Evolutionary conservation across 2,113 vertebrate genomes (phyloP).

Genomic region (Ardeotis arabs): DNA sequence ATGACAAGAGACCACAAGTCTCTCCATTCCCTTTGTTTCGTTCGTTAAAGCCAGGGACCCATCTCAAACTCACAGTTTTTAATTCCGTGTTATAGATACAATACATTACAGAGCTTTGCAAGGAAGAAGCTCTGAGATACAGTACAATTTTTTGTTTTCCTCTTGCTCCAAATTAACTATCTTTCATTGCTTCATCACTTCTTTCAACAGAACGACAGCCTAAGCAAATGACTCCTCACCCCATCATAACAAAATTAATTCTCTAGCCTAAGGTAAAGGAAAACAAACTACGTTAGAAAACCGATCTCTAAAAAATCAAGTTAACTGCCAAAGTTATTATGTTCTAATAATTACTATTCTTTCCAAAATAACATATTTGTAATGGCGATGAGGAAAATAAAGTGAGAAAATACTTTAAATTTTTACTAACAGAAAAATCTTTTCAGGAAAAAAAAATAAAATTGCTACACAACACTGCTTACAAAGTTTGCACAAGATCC

Average conservation of each 20-base stretch:
- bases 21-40: not conserved
- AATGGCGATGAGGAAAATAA: not conserved
- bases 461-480: fast-evolving
- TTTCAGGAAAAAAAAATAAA: not conserved
- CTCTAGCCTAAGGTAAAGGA: not conserved
- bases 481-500: not conserved
- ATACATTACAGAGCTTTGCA: not conserved
- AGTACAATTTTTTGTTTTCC: not conserved
- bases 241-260: not conserved
- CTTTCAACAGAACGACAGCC: not conserved
- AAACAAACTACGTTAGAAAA: not conserved
- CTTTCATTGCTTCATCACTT: not conserved
- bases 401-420: not conserved
- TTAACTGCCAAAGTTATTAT: not conserved
- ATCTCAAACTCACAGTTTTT: not conserved
- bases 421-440: not conserved
- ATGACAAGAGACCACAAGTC: not conserved
- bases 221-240: not conserved
- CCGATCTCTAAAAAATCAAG: not conserved
- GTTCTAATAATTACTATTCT: conserved; percentile 39
- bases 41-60: not conserved
- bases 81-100: not conserved
- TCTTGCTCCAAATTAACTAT: not conserved
- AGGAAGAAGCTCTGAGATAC: not conserved
- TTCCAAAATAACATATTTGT: conserved; percentile 8